Percentiles rank a stretch among this genome's conserved stretches.
Conservation (phyloP, 2,797 vertebrate genomes). For the Avahi laniger region DNA sequence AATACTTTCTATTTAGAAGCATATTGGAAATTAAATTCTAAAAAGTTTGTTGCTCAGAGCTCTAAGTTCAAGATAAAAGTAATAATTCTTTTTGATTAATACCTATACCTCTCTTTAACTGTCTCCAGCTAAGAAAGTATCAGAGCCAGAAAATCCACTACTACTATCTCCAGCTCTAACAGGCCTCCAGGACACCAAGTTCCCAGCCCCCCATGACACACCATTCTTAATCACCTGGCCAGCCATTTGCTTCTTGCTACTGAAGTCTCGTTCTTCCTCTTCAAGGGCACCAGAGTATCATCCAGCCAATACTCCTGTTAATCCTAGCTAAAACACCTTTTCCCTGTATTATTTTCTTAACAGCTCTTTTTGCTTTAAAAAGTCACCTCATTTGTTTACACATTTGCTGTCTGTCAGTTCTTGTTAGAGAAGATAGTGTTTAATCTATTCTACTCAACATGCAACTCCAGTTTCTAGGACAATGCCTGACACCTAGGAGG, state of each 20-base stretch:
- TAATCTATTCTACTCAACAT: neutral
- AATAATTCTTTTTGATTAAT: neutral
- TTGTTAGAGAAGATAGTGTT: neutral
- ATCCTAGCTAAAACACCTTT: neutral
- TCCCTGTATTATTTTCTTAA: constrained; percentile 25
- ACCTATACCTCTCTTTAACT: neutral
- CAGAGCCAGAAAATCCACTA: neutral
- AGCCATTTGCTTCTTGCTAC: neutral
- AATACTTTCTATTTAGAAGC: constrained; percentile 17
- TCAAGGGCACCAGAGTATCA: neutral
- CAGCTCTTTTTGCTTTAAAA: neutral
- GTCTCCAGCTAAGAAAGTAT: neutral
- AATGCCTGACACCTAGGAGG: constrained; percentile 21
- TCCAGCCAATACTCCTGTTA: neutral
- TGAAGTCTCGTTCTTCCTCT: neutral
- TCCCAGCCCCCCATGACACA: too few relatives aligned
- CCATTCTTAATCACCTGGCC: neutral
- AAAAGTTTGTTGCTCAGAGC: neutral
- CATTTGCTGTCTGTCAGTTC: neutral
- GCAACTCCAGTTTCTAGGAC: constrained; percentile 15
- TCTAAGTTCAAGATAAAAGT: neutral
- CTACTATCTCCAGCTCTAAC: neutral
- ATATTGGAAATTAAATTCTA: neutral
- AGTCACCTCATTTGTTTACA: neutral
- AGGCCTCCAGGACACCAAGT: neutral